Base-by-base conservation (phyloP, 2,113 vertebrate species). In the Sylvietta virens region DNA sequence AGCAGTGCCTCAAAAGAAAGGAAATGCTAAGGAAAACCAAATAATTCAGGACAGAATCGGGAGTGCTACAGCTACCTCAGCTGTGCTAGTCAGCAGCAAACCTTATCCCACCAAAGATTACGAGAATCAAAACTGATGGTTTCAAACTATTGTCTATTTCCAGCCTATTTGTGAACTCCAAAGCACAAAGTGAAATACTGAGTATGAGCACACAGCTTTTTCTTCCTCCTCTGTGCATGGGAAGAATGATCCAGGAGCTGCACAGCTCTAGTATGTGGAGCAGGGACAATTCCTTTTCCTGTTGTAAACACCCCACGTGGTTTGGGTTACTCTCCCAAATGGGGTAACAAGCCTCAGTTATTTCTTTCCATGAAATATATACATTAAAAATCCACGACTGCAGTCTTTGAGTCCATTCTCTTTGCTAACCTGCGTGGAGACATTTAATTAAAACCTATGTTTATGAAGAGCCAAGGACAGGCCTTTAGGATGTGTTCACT, bases 371-470 rank as follows among this genome's bases (percentile, higher is more conserved):
- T 50, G 10, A 67, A 66, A 82, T 51, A 37, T 0, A 53, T 3
- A 23, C 19, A 58, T 28, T 21, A 61, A 58, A 82, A 85, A 27
- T 11, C 20, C 39, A 33, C 17, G 17, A 9, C 47, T n/a, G 17
- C 21, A 77, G 66, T 57, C 19, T 88, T 54, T 61, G 71, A 37
- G n/a, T 26, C n/a, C 30, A 10, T 51, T 78, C 37, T 51, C 45
- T n/a, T 11, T 18, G 66, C 31, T 86, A 54, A 80, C 8, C 21
- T 2, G 0, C 0, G 0, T 4, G 15, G 54, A 81, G 31, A 48
- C 6, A 3, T n/a, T 42, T 35, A 42, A 77, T 37, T 81, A 73
- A 69, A 72, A 64, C 44, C 15, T 3, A 0, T 3, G 18, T 10
- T 81, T 7, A 6, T 17, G 6, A 54, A 40, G 62, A 79, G 15